Percentiles rank a stretch among this genome's conserved stretches.
Evolutionary conservation across 2,888 invertebrate genomes (phyloP).

Genomic region (Ophion costatus): DNA sequence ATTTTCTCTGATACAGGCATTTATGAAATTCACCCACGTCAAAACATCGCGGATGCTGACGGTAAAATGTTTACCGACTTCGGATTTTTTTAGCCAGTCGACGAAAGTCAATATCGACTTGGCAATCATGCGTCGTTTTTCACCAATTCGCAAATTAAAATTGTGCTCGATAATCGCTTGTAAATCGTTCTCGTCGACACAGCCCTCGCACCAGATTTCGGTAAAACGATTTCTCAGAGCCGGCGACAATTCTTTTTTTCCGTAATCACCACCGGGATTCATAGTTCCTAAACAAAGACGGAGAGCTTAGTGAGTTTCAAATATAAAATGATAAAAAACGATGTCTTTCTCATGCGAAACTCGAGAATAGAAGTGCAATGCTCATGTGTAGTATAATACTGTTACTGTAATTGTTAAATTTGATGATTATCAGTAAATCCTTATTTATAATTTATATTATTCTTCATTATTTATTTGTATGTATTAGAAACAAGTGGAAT

Average conservation of each 20-base stretch:
- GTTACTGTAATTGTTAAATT: no score
- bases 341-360: no score
- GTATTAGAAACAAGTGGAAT: no score
- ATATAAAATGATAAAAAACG: neutral
- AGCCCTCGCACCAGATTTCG: constrained; percentile 98
- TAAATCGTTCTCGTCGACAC: constrained; percentile 90
- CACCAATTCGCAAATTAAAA: constrained; percentile 86
- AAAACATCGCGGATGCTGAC: constrained; percentile 96
- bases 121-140: constrained; percentile 87
- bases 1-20: constrained; percentile 84
- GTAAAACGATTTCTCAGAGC: constrained; percentile 98
- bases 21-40: constrained; percentile 96
- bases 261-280: constrained; percentile 99
- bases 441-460: no score
- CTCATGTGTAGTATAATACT: no score
- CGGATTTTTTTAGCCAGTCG: constrained; percentile 89
- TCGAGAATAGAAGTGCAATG: neutral
- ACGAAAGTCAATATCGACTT: constrained; percentile 91
- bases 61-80: constrained; percentile 91
- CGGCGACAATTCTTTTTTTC: constrained; percentile 99
- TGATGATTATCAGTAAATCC: no score
- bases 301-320: neutral
- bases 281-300: constrained; percentile 88
- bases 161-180: constrained; percentile 93
- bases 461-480: no score